Evolutionary conservation across 2,888 invertebrate genomes (phyloP).

Genomic region (Steinernema carpocapsae): DNA sequence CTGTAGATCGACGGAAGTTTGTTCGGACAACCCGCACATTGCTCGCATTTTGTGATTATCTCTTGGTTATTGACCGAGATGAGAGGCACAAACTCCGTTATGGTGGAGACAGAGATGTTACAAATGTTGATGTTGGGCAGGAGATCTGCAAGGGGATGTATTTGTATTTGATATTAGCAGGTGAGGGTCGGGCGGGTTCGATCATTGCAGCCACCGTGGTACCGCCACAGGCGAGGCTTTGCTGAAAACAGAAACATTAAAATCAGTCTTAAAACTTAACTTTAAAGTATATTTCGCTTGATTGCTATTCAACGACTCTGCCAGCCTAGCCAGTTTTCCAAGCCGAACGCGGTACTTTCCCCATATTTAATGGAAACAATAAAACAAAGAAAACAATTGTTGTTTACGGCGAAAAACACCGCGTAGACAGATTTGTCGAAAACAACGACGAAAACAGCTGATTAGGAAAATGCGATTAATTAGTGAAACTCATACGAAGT

Average conservation of each 20-base stretch:
- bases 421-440: too few species aligned
- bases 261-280: background rate
- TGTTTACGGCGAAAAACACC: too few species aligned
- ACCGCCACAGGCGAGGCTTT: background rate
- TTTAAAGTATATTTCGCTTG: background rate
- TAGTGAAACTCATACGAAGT: background rate
- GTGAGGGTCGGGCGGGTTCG: background rate
- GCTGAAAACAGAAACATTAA: background rate
- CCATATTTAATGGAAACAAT: too few species aligned
- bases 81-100: background rate
- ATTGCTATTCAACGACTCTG: background rate
- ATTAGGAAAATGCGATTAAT: background rate
- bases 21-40: conserved; percentile 41
- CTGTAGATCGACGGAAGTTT: conserved; percentile 40
- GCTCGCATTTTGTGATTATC: conserved; percentile 44
- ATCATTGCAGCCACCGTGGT: background rate
- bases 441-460: too few species aligned
- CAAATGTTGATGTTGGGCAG: background rate
- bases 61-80: background rate
- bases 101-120: background rate
- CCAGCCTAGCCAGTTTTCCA: background rate
- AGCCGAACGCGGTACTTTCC: too few species aligned
- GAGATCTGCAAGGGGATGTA: background rate
- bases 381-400: too few species aligned
- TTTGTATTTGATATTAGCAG: background rate